Evolutionary conservation across 2,113 vertebrate genomes (phyloP), one percentile per base, ranked within the genome.

Genomic region (Sarotherodon lohbergeri): DNA sequence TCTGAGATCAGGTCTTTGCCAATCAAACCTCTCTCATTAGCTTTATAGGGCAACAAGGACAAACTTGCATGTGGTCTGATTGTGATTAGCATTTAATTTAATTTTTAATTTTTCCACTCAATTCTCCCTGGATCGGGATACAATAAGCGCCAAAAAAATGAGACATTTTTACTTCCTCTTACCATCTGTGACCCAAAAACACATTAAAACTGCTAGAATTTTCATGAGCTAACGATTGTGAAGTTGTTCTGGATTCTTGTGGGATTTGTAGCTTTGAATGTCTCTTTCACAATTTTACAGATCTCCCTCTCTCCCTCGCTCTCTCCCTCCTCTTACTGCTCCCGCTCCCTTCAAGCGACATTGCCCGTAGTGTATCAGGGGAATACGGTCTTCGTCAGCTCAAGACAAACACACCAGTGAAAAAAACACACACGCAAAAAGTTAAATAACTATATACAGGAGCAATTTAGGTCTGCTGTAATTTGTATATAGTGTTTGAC

Each of bases 401-500:
- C 88, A 94, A 94, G 91, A 92, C 92, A 95, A 94, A 95, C 95
- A 94, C 85, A 9, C 39, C 16, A 46, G 55, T 59, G 59, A 89
- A 87, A 87, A 89, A 83, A 5, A 13, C 76, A 91, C 88, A 92
- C 87, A 90, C 87, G 84, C 93, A 89, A 87, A 87, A 93, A 91
- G 93, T 94, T 93, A 94, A 94, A 94, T 91, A 95, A 93, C 91
- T 89, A 92, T 85, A 90, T 90, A 94, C 94, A 84, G 90, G 86
- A 92, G 93, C 89, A 91, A 93, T 94, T 94, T 95, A 90, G 92
- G 88, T 56, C 55, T 7, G 8, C 80, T 88, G 90, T 94, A 91
- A 95, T 96, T 95, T 94, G 94, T 94, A 92, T 93, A 92, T 93
- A 80, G 91, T 91, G 91, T 95, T 92, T 94, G 95, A 96, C 94